These are phyloP conservation scores for Xiphophorus hellerii DNA, from an alignment of 2,113 vertebrate genomes.

Conservation along the genomic window DNA sequence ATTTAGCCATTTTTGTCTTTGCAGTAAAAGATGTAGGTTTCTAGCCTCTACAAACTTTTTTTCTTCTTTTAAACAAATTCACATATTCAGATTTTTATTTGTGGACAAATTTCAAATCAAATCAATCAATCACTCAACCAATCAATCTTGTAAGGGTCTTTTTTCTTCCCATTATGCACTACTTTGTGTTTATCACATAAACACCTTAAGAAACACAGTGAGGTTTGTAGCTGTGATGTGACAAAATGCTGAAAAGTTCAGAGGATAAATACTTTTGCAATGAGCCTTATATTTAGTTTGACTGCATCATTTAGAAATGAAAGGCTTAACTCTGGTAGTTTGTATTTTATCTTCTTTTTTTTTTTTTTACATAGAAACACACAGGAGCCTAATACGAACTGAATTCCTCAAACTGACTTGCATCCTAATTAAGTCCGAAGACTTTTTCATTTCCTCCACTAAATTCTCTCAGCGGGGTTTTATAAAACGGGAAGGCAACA, in stretches of 20 bases:
- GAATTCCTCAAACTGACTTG: background rate
- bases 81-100: too few species aligned
- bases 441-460: background rate
- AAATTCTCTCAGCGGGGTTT: background rate
- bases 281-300: background rate
- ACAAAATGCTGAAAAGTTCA: background rate
- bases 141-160: too few species aligned
- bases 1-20: too few species aligned
- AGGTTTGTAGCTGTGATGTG: background rate
- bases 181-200: background rate
- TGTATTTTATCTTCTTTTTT: background rate
- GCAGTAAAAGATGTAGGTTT: too few species aligned
- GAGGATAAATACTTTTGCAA: background rate
- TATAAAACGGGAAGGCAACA: background rate
- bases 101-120: too few species aligned
- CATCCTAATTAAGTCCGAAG: conserved; percentile 1
- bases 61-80: too few species aligned
- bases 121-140: too few species aligned
- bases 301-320: background rate
- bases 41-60: too few species aligned
- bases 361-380: background rate
- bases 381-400: background rate
- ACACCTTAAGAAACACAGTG: background rate
- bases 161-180: too few species aligned
- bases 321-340: background rate